Evolutionary conservation across 2,797 vertebrate genomes (phyloP).

Genomic region (Eulemur albifrons): DNA sequence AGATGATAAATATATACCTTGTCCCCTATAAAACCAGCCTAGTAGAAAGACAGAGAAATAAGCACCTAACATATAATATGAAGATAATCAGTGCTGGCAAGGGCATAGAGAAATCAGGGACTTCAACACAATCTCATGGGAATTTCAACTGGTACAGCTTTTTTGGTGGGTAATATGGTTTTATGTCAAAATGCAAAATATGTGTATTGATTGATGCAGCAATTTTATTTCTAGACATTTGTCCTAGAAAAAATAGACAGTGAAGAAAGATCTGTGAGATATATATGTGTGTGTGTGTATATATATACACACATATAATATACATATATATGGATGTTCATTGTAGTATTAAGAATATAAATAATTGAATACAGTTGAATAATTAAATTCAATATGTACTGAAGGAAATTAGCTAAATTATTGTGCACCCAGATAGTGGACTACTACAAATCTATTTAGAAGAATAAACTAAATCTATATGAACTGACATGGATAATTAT

Average conservation of each 20-base stretch:
- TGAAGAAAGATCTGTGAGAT: not conserved
- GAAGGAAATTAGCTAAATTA: not conserved
- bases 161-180: not conserved
- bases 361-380: not conserved
- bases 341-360: not conserved
- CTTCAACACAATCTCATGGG: not conserved
- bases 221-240: constrained; percentile 8
- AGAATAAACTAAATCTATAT: not conserved
- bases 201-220: not conserved
- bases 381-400: not conserved
- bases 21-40: not conserved
- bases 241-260: not conserved
- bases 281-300: rapidly evolving
- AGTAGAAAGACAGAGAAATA: constrained; percentile 16
- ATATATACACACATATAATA: rapidly evolving
- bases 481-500: not conserved
- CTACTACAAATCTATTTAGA: not conserved
- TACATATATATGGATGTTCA: not conserved
- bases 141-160: not conserved
- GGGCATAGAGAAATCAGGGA: not conserved
- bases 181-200: not conserved
- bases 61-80: not conserved
- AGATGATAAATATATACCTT: not conserved
- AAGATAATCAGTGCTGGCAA: not conserved
- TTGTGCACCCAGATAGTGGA: not conserved